Evolutionary conservation across 2,113 vertebrate genomes (phyloP).

Genomic region (Hymenochirus boettgeri): DNA sequence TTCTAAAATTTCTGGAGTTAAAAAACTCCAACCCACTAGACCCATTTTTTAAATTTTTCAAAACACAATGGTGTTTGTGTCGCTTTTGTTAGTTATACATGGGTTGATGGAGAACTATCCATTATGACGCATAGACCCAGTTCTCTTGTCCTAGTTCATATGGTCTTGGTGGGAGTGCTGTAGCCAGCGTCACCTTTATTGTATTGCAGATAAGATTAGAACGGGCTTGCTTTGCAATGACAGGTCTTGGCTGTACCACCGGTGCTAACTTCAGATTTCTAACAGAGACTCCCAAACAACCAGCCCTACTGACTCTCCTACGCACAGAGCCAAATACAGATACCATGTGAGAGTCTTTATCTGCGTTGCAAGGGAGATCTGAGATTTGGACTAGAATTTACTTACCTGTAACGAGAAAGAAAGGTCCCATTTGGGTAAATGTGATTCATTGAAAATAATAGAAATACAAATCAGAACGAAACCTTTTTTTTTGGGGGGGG

Average conservation of each 20-base stretch:
- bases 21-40: too few species aligned
- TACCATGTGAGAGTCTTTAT: conserved; percentile 52
- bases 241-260: conserved; percentile 52
- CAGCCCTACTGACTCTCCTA: conserved; percentile 39
- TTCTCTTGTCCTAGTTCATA: background rate
- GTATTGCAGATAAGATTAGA: conserved; percentile 46
- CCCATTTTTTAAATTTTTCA: too few species aligned
- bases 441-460: too few species aligned
- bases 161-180: conserved; percentile 12
- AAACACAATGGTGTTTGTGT: background rate
- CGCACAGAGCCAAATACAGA: conserved; percentile 48
- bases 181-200: too few species aligned
- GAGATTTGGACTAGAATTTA: too few species aligned
- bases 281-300: conserved; percentile 50
- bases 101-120: too few species aligned
- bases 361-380: conserved; percentile 4
- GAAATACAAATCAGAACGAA: too few species aligned
- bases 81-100: background rate
- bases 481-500: too few species aligned
- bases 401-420: too few species aligned
- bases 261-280: conserved; percentile 71
- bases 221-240: conserved; percentile 58
- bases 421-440: too few species aligned
- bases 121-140: background rate
- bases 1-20: too few species aligned